These are phyloP conservation scores for Saccopteryx leptura DNA, from an alignment of 2,113 vertebrate genomes.

Conservation along the genomic window DNA sequence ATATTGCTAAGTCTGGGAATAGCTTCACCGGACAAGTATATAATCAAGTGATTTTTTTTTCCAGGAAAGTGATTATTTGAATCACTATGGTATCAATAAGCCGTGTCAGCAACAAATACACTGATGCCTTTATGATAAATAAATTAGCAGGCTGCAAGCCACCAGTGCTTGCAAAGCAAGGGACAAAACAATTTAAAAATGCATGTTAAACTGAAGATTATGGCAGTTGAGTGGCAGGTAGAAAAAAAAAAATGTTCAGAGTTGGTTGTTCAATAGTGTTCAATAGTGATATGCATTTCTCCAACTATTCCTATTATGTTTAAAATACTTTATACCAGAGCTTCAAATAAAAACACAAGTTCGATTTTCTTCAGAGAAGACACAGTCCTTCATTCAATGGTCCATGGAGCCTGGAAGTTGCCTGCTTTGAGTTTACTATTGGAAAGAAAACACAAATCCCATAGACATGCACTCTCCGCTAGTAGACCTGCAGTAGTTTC, in stretches of 20 bases:
- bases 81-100: slow-evolving; percentile 82
- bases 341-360: slow-evolving; percentile 83
- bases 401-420: slow-evolving; percentile 83
- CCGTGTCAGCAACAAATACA: slow-evolving; percentile 91
- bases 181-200: slow-evolving; percentile 90
- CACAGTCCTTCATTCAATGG: slow-evolving; percentile 84
- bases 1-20: slow-evolving; percentile 64
- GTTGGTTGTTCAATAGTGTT: slow-evolving; percentile 72
- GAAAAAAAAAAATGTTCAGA: slow-evolving; percentile 82
- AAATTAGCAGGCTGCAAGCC: slow-evolving; percentile 90
- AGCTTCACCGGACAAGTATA: slow-evolving; percentile 69
- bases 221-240: slow-evolving; percentile 86
- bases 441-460: slow-evolving; percentile 78
- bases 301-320: slow-evolving; percentile 80
- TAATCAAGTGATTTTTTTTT: slow-evolving; percentile 66
- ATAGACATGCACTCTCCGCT: slow-evolving; percentile 82
- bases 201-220: slow-evolving; percentile 87
- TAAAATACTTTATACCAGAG: slow-evolving; percentile 84
- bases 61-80: slow-evolving; percentile 67
- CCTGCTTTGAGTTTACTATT: slow-evolving; percentile 79
- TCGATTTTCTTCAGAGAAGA: slow-evolving; percentile 85
- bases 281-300: slow-evolving; percentile 79
- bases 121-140: slow-evolving; percentile 88
- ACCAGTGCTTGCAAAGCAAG: slow-evolving; percentile 92
- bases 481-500: slow-evolving; percentile 83